phyloP scores from a whole-genome alignment of 2,888 invertebrate genomes.

The Erebia palarica region DNA sequence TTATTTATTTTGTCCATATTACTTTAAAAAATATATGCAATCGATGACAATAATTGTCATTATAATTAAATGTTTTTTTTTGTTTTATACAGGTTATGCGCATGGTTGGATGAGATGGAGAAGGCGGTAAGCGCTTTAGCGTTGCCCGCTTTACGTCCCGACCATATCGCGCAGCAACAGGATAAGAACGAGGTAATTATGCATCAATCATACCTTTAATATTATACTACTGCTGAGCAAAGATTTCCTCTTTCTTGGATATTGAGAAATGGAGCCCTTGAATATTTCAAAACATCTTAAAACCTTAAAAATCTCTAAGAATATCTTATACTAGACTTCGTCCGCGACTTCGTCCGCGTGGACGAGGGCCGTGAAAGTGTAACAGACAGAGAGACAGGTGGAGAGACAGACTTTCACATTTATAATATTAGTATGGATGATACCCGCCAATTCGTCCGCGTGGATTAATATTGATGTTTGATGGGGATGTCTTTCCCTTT shows the following conservation, averaged over 20 bases:
- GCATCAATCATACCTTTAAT: neutral
- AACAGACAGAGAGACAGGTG: too few relatives aligned
- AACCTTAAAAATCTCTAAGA: too few relatives aligned
- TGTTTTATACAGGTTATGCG: conserved; percentile 78
- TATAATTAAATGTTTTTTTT: neutral
- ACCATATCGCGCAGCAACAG: conserved; percentile 90
- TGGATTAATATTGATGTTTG: too few relatives aligned
- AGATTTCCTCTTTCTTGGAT: neutral
- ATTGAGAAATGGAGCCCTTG: neutral
- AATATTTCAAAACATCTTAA: neutral
- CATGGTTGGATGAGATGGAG: conserved; percentile 97
- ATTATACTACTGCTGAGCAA: neutral
- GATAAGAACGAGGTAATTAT: conserved; percentile 25
- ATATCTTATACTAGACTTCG: too few relatives aligned
- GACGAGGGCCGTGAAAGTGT: too few relatives aligned
- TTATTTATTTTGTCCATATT: too few relatives aligned
- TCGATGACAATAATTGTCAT: neutral
- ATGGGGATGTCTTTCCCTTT: too few relatives aligned
- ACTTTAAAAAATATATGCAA: neutral
- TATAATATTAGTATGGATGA: too few relatives aligned
- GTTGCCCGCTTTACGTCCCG: conserved; percentile 95
- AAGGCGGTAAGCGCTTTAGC: conserved; percentile 94
- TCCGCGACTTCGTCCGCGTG: too few relatives aligned
- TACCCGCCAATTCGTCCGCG: too few relatives aligned
- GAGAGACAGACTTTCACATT: too few relatives aligned